Evolutionary conservation across 2,113 vertebrate genomes (phyloP).

Genomic region (Castor canadensis): DNA sequence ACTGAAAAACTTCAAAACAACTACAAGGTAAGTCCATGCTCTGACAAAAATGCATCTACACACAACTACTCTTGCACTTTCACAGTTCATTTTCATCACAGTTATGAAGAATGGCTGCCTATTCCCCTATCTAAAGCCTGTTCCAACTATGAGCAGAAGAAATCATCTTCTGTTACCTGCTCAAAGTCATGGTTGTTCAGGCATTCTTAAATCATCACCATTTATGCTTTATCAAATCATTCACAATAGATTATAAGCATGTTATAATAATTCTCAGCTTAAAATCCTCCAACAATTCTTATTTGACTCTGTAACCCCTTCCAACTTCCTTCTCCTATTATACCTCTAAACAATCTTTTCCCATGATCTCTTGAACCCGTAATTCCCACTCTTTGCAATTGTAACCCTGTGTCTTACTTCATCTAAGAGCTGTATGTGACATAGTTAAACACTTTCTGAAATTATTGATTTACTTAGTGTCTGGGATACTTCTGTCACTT

Average conservation of each 20-base stretch:
- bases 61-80: not conserved
- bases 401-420: not conserved
- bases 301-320: not conserved
- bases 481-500: not conserved
- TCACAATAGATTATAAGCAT: not conserved
- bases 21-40: not conserved
- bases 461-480: not conserved
- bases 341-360: not conserved
- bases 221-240: not conserved
- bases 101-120: rapidly evolving
- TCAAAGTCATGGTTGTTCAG: not conserved
- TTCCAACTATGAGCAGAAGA: no score
- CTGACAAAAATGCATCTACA: not conserved
- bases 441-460: not conserved
- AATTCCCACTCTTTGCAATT: not conserved
- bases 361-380: not conserved
- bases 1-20: not conserved
- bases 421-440: not conserved
- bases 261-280: not conserved
- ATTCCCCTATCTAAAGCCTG: not conserved
- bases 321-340: not conserved
- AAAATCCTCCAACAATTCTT: not conserved
- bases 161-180: not conserved
- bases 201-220: not conserved
- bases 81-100: not conserved